Base-by-base conservation (phyloP, 2,113 vertebrate genomes). In the Neolamprologus sp. region DNA sequence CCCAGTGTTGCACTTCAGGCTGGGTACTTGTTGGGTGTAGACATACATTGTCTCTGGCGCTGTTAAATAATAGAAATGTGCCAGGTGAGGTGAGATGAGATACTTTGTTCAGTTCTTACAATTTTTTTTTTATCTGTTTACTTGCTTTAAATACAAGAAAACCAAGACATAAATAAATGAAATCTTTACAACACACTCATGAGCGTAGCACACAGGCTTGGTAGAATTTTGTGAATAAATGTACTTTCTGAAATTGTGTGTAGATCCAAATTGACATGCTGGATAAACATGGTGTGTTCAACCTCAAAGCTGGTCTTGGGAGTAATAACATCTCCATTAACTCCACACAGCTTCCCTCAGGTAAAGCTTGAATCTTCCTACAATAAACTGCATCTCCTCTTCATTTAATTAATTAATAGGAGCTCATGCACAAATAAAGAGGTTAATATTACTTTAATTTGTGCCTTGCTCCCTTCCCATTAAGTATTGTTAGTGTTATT, bases 1-100 rank as follows among this genome's bases (percentile, higher is more conserved):
- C n/a, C 97, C 96, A 1, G 53, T 98, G 85, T 92, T 99, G 30
- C 96, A 97, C 71, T 99, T 99, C 87, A 95, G 92, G 89, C 96
- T 3, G 90, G 11, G 94, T 97, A 7, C 86, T 96, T 68, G 90
- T 97, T 7, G 97, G 97, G 2, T 92, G 86, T 1, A 90, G 84
- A 2, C 95, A 96, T 45, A 90, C 80, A 2, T 94, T 97, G 1
- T 96, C 97, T 16, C 87, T 99, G 63, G 81, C 96, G n/a, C 87
- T 99, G 57, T 93, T 94, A 11, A 99, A 99, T n/a, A 85, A 91
- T 1, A 95, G 97, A 40, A 89, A 60, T 5, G 4, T 97, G 5
- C 90, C 95, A 6, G 96, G 96, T 54, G 87, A 98, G 97, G 98
- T 99, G 90, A 93, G 85, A 13, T 6, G 21, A 49, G 19, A 17